Conservation (phyloP, 2,113 vertebrate species). For the Lates calcarifer region DNA sequence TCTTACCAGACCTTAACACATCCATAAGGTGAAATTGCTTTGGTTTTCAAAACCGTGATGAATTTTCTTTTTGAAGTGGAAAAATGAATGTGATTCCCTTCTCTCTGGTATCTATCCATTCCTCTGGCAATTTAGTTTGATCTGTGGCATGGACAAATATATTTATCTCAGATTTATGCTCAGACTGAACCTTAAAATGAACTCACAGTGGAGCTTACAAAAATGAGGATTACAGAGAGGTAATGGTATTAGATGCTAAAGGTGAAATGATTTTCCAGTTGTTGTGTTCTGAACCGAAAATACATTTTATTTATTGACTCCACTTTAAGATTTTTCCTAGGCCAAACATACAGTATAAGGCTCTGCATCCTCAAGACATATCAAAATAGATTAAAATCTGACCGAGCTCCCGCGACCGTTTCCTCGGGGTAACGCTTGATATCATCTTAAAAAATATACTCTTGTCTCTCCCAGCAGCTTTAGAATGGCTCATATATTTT, state of each 20-base stretch:
- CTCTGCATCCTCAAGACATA: slow-evolving; percentile 14
- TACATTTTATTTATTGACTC: slow-evolving; percentile 24
- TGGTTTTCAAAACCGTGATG: background rate
- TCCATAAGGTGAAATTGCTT: background rate
- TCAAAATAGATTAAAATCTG: slow-evolving; percentile 10
- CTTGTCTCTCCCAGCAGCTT: background rate
- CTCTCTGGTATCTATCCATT: background rate
- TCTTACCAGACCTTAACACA: background rate
- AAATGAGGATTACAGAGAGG: slow-evolving; percentile 20
- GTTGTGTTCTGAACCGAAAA: slow-evolving; percentile 27
- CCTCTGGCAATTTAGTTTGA: slow-evolving; percentile 2
- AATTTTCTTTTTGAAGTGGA: background rate
- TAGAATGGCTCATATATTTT: background rate
- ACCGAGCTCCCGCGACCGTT: background rate
- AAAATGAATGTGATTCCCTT: slow-evolving; percentile 4
- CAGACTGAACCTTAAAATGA: slow-evolving; percentile 12
- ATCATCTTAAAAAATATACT: slow-evolving; percentile 5
- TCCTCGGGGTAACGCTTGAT: background rate
- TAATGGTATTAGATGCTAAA: background rate
- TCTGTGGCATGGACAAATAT: background rate
- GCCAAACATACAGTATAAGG: background rate
- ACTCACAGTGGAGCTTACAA: slow-evolving; percentile 1
- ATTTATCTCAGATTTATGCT: slow-evolving; percentile 25
- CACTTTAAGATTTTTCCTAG: background rate
- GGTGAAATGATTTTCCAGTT: slow-evolving; percentile 33